Evolutionary conservation across 2,888 invertebrate genomes (phyloP).

Genomic region (Catocala fraxini): DNA sequence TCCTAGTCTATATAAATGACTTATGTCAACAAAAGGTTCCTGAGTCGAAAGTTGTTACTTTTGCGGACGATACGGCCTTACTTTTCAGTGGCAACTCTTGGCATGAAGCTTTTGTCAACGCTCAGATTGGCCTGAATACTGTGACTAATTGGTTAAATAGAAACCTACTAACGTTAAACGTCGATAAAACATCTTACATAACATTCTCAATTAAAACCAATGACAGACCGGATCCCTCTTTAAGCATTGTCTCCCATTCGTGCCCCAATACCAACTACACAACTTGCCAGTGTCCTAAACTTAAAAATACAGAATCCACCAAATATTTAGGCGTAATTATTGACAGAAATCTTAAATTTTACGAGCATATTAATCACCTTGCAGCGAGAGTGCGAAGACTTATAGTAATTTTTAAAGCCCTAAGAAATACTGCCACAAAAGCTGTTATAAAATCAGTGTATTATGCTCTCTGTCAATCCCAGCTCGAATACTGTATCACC

Average conservation of each 20-base stretch:
- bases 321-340: background rate
- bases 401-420: background rate
- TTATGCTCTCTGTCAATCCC: too few relatives aligned
- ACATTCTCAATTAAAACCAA: conserved; percentile 1
- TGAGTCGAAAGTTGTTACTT: background rate
- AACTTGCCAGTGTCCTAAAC: background rate
- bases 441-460: too few relatives aligned
- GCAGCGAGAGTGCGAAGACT: background rate
- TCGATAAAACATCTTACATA: conserved; percentile 3
- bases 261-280: background rate
- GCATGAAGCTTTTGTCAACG: background rate
- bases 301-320: background rate
- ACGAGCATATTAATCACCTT: background rate
- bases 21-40: background rate
- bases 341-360: background rate
- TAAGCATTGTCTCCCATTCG: background rate
- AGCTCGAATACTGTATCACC: too few relatives aligned
- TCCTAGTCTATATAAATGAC: background rate
- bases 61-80: background rate
- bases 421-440: too few relatives aligned
- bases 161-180: conserved; percentile 1
- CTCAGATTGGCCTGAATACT: background rate
- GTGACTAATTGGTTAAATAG: conserved; percentile 2
- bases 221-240: background rate
- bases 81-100: background rate